Base-by-base conservation (phyloP, 2,888 invertebrate species). In the Liopterus haemorrhoidalis region DNA sequence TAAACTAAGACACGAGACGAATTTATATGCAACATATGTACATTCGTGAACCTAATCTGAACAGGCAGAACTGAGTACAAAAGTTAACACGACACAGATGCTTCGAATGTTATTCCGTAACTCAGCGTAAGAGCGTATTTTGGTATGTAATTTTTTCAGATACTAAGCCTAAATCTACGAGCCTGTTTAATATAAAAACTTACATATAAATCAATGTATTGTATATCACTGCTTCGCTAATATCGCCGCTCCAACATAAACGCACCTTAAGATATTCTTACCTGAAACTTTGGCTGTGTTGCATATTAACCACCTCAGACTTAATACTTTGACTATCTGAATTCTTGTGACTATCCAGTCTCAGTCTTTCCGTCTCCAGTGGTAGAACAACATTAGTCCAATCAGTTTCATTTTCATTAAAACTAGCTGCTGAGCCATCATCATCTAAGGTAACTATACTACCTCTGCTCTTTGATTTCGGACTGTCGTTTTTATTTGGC, bases 351-450 rank as follows among this genome's bases (percentile, higher is more conserved):
- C 27, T 38, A 14, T 41, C 24, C 5, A 16, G 27, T 21, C 8
- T 22, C 12, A 20, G n/a, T 15, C 20, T n/a, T n/a, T 11, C 22
- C 8, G 14, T 36, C 24, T 47, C 41, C 18, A 42, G 21, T 18
- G 49, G 30, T 44, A 66, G 58, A 22, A 63, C 63, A 49, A 72
- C 60, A 48, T 67, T 67, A 11, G 70, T 70, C 73, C 73, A 73
- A 27, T 67, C 49, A n/a, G 39, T 31, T 20, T 50, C 66, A 38
- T 54, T 60, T 21, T 60, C 57, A 49, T 63, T 64, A 36, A 61
- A 57, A 54, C 66, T 66, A 43, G 57, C 63, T 45, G 62, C 64
- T 1, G 66, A 66, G 30, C 62, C 55, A 46, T 58, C 63, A 50
- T 66, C 66, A 35, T 64, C 64, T 25, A 57, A 46, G 32, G 54